These are phyloP conservation scores for Idaea aversata DNA, from an alignment of 2,888 invertebrate species.

Conservation along the genomic window DNA sequence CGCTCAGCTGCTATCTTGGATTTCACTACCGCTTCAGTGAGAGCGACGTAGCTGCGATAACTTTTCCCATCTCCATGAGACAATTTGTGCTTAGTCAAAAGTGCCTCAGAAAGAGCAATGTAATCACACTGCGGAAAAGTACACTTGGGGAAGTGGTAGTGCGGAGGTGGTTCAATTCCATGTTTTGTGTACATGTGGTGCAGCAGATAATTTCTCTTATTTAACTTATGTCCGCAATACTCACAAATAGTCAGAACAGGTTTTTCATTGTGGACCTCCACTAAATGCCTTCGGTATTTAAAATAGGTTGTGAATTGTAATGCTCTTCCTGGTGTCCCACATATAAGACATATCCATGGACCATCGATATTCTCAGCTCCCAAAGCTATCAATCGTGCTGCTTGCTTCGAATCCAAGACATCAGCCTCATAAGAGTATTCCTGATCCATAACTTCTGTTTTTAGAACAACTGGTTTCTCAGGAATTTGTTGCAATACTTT, in stretches of 20 bases:
- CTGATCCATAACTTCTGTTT: conserved; percentile 39
- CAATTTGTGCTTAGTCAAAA: conserved; percentile 86
- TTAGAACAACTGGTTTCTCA: conserved; percentile 38
- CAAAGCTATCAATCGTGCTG: conserved; percentile 80
- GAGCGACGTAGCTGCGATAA: conserved; percentile 15
- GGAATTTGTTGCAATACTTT: conserved; percentile 25
- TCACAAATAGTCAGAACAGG: conserved; percentile 90
- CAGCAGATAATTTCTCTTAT: conserved; percentile 85
- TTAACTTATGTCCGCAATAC: conserved; percentile 89
- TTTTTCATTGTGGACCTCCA: conserved; percentile 88
- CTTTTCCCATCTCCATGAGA: conserved; percentile 77
- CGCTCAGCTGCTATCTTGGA: neutral
- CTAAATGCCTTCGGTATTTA: conserved; percentile 89
- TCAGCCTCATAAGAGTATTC: conserved; percentile 70
- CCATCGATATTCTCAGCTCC: conserved; percentile 84
- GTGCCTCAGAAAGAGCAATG: conserved; percentile 85
- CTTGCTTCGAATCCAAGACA: conserved; percentile 81
- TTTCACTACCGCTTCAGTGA: neutral
- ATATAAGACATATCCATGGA: conserved; percentile 90
- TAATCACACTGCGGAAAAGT: conserved; percentile 82
- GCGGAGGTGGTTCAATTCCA: conserved; percentile 85
- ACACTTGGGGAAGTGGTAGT: conserved; percentile 89
- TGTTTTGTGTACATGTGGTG: conserved; percentile 91
- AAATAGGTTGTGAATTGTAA: conserved; percentile 88
- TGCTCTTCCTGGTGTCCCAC: conserved; percentile 84